Conservation (phyloP, 2,888 invertebrate species). For the Parnassius orleans region DNA sequence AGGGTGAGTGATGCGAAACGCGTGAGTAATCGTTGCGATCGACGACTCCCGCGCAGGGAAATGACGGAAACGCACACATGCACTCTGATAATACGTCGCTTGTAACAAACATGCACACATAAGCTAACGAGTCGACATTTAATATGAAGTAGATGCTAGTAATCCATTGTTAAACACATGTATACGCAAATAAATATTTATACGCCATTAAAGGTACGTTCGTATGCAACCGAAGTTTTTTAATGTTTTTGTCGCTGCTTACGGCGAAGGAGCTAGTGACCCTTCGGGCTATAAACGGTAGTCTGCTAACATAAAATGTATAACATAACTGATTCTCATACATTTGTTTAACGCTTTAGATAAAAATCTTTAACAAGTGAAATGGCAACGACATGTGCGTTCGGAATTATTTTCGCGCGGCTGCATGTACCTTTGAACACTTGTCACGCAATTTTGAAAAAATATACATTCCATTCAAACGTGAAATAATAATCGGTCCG, state of each 20-base stretch:
- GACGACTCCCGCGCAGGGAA: constrained; percentile 72
- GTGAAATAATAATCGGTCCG: constrained; percentile 28
- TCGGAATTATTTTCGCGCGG: constrained; percentile 44
- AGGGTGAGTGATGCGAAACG: constrained; percentile 78
- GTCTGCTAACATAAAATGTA: constrained; percentile 24
- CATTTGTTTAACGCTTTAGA: constrained; percentile 43
- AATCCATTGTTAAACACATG: constrained; percentile 63
- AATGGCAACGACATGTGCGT: constrained; percentile 38
- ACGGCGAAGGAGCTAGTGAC: constrained; percentile 27
- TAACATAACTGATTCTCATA: constrained; percentile 28
- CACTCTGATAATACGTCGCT: constrained; percentile 25
- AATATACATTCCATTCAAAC: too few relatives aligned
- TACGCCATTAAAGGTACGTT: constrained; percentile 45
- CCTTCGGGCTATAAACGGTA: constrained; percentile 20
- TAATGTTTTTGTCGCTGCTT: constrained; percentile 42
- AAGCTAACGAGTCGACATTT: constrained; percentile 28
- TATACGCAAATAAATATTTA: constrained; percentile 68
- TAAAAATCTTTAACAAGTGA: constrained; percentile 57
- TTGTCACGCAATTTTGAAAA: constrained; percentile 55
- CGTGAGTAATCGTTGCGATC: constrained; percentile 77
- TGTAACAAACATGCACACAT: constrained; percentile 36
- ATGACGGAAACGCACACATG: constrained; percentile 66
- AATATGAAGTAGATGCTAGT: constrained; percentile 43
- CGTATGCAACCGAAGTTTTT: constrained; percentile 49
- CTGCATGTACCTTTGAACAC: constrained; percentile 42